Percentiles rank a stretch among this genome's conserved stretches.
Evolutionary conservation across 2,797 vertebrate species (phyloP).

Genomic region (Platalea minor): DNA sequence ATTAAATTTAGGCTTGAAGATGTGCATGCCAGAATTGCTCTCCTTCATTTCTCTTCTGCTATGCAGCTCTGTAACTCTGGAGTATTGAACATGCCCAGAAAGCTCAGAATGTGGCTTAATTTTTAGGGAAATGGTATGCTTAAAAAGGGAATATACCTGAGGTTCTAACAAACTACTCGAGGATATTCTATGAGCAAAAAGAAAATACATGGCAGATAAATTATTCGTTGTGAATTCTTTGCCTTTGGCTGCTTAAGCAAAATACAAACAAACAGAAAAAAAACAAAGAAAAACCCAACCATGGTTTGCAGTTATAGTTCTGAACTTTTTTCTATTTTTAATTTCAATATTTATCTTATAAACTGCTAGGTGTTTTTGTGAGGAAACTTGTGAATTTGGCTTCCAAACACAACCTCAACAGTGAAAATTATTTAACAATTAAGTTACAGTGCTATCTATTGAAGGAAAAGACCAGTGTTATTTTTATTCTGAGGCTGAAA

Average conservation of each 20-base stretch:
- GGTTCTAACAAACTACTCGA: not conserved
- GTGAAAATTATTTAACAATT: not conserved
- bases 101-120: not conserved
- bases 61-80: not conserved
- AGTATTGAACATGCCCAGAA: not conserved
- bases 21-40: not conserved
- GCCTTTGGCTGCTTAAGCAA: not conserved
- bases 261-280: too few relatives aligned
- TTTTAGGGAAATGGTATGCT: not conserved
- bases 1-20: slow-evolving; percentile 33
- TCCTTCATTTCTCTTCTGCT: slow-evolving; percentile 1
- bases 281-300: not conserved
- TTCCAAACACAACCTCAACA: not conserved
- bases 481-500: slow-evolving; percentile 42
- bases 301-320: not conserved
- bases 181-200: not conserved
- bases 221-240: not conserved
- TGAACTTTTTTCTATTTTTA: not conserved
- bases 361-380: not conserved
- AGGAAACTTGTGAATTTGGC: not conserved
- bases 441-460: not conserved
- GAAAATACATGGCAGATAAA: not conserved
- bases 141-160: not conserved
- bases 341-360: not conserved
- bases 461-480: slow-evolving; percentile 1